These are phyloP conservation scores for Taxidea taxus DNA, from an alignment of 2,113 vertebrate species.

Conservation along the genomic window DNA sequence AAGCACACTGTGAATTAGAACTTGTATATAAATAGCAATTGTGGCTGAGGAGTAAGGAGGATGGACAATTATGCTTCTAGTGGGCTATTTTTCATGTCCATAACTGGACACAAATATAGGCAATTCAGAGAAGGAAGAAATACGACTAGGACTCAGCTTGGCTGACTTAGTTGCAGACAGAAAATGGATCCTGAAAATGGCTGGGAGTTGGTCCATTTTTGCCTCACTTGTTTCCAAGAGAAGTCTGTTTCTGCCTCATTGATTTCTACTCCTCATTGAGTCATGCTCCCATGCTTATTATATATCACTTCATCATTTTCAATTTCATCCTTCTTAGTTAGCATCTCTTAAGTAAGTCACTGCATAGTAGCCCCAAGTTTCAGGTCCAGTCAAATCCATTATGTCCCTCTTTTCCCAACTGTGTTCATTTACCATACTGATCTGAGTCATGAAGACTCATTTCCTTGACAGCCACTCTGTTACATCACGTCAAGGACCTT, in stretches of 20 bases:
- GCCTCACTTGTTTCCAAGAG: conserved; percentile 64
- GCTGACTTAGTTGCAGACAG: conserved; percentile 44
- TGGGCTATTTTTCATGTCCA: conserved; percentile 66
- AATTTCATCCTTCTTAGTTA: conserved; percentile 56
- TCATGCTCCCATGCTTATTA: conserved; percentile 29
- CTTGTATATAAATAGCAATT: conserved; percentile 49
- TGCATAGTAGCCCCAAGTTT: background rate
- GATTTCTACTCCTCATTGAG: conserved; percentile 50
- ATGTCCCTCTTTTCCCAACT: background rate
- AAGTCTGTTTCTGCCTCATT: conserved; percentile 55
- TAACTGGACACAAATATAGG: conserved; percentile 66
- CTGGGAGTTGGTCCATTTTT: conserved; percentile 44
- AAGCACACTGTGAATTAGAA: conserved; percentile 45
- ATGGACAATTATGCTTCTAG: conserved; percentile 52
- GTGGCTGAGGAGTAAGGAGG: conserved; percentile 35
- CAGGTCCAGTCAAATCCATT: background rate
- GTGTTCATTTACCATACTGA: background rate
- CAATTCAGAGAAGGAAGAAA: conserved; percentile 62
- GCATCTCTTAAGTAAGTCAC: conserved; percentile 4
- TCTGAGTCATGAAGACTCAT: background rate
- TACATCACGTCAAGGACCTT: background rate
- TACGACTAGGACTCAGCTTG: conserved; percentile 47
- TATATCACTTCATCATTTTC: conserved; percentile 44
- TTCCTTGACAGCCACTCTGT: background rate
- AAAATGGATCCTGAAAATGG: conserved; percentile 11